These are phyloP conservation scores for Trachelipus rathkii DNA, from an alignment of 1,140 invertebrate species.

Conservation along the genomic window DNA sequence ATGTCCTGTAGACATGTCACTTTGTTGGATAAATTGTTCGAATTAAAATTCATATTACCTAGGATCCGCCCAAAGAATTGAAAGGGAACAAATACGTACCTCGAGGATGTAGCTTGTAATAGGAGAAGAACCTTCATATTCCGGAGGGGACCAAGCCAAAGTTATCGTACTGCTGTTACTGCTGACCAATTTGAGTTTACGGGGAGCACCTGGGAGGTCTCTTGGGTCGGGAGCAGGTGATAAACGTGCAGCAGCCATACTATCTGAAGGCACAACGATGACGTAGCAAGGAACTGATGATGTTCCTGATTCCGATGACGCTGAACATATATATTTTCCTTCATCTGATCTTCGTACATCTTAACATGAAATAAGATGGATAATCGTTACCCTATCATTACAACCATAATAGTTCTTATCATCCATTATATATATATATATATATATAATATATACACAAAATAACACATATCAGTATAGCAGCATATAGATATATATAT, in stretches of 20 bases:
- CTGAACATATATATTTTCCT: constrained; percentile 76
- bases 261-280: constrained; percentile 29
- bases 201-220: constrained; percentile 35
- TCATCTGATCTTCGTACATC: constrained; percentile 69
- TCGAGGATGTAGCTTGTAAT: constrained; percentile 42
- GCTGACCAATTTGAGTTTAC: constrained; percentile 17
- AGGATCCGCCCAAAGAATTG: no score
- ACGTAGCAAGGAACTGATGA: constrained; percentile 24
- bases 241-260: constrained; percentile 27
- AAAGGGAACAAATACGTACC: constrained; percentile 10
- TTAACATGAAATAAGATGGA: constrained; percentile 49
- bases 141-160: constrained; percentile 34
- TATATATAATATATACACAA: neutral
- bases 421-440: neutral
- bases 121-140: constrained; percentile 37
- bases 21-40: no score
- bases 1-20: no score
- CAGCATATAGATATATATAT: neutral
- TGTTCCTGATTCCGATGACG: constrained; percentile 71
- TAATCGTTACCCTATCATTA: neutral
- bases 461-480: neutral
- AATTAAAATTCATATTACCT: no score
- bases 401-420: neutral
- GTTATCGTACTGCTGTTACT: constrained; percentile 36
- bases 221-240: constrained; percentile 35